These are phyloP conservation scores for Himalopsyche kuldschensis DNA, from an alignment of 2,888 invertebrate species.

Conservation along the genomic window DNA sequence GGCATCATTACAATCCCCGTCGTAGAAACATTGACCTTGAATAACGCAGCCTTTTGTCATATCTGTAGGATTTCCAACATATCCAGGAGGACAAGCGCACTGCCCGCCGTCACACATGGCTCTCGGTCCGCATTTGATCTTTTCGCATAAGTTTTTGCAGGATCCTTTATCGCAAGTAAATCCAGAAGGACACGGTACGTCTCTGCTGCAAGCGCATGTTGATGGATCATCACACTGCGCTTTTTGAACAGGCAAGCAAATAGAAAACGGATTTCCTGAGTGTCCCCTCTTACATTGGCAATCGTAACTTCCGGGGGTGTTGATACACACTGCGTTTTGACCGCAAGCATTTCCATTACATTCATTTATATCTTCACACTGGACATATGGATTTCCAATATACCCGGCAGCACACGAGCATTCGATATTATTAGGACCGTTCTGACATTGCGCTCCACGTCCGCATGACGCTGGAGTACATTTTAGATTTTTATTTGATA, in stretches of 20 bases:
- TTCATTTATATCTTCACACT: slow-evolving; percentile 83
- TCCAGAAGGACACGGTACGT: slow-evolving; percentile 75
- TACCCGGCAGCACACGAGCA: slow-evolving; percentile 84
- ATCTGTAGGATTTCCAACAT: slow-evolving; percentile 75
- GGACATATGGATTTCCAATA: slow-evolving; percentile 84
- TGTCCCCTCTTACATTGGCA: slow-evolving; percentile 85
- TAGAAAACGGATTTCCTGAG: slow-evolving; percentile 84
- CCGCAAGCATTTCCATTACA: slow-evolving; percentile 80
- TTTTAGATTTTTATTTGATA: slow-evolving; percentile 68
- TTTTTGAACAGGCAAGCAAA: slow-evolving; percentile 72
- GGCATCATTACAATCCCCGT: slow-evolving; percentile 78
- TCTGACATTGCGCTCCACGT: slow-evolving; percentile 75
- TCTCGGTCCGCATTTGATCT: slow-evolving; percentile 77
- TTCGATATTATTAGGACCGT: slow-evolving; percentile 72
- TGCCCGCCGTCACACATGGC: slow-evolving; percentile 78
- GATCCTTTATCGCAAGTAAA: slow-evolving; percentile 72
- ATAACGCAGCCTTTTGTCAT: slow-evolving; percentile 69
- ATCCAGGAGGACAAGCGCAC: slow-evolving; percentile 79
- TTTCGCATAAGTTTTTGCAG: slow-evolving; percentile 77
- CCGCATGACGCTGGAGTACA: slow-evolving; percentile 78
- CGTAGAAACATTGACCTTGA: slow-evolving; percentile 76
- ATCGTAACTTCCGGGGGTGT: slow-evolving; percentile 85
- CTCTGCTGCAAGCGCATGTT: slow-evolving; percentile 70
- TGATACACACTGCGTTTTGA: slow-evolving; percentile 85
- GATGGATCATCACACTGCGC: slow-evolving; percentile 70